These are phyloP conservation scores for Ruditapes philippinarum DNA, from an alignment of 1,140 invertebrate genomes.

Conservation along the genomic window DNA sequence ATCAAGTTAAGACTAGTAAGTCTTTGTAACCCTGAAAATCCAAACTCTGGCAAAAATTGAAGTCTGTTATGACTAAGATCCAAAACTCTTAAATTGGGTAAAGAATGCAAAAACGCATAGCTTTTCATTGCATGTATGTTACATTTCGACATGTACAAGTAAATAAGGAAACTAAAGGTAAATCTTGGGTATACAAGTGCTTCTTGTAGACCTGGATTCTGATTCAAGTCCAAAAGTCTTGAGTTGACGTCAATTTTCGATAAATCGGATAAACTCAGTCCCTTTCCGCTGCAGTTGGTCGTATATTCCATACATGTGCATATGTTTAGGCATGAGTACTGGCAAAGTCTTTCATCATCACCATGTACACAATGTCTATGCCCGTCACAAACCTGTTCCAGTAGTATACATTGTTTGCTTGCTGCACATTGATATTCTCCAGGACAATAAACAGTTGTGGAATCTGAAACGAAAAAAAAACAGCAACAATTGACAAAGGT, in stretches of 20 bases:
- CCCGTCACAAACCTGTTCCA: constrained; percentile 26
- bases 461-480: too few species aligned
- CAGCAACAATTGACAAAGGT: too few species aligned
- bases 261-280: background rate
- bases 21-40: constrained; percentile 34
- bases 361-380: constrained; percentile 8
- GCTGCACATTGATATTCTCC: background rate
- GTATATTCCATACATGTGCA: background rate
- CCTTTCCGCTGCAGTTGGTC: background rate
- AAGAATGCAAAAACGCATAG: background rate
- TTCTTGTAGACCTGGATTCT: background rate
- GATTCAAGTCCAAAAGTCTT: background rate
- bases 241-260: background rate
- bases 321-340: background rate
- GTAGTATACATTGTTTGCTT: background rate
- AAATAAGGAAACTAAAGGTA: background rate
- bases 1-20: constrained; percentile 43
- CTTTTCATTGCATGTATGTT: background rate
- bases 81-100: constrained; percentile 18
- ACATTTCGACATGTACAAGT: constrained; percentile 14
- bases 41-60: background rate
- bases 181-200: background rate
- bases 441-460: background rate
- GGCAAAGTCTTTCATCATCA: constrained; percentile 28
- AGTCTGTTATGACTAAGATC: constrained; percentile 63